Evolutionary conservation across 2,888 invertebrate species (phyloP).

Genomic region (Zaprionus lineosus): DNA sequence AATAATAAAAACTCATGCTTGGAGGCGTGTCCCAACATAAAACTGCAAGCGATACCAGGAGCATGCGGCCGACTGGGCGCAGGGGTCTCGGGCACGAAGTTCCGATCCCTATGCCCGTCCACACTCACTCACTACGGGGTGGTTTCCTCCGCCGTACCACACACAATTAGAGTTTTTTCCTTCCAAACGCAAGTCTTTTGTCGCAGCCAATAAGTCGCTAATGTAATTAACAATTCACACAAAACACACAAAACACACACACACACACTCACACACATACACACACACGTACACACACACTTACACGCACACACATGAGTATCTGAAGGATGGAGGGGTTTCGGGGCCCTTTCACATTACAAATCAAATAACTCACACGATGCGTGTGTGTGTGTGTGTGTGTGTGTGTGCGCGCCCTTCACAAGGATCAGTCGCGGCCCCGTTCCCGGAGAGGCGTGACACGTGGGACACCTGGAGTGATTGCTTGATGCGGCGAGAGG

Average conservation of each 20-base stretch:
- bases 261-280: slow-evolving; percentile 10
- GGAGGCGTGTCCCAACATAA: slow-evolving; percentile 80
- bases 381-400: too few species aligned
- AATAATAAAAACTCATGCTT: slow-evolving; percentile 77
- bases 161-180: slow-evolving; percentile 51
- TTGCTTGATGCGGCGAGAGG: slow-evolving; percentile 61
- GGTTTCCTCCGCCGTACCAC: slow-evolving; percentile 30
- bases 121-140: slow-evolving; percentile 45
- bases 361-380: slow-evolving; percentile 78
- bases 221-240: slow-evolving; percentile 75
- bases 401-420: slow-evolving; percentile 35
- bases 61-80: too few species aligned
- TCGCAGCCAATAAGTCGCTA: slow-evolving; percentile 72
- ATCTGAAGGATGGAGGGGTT: slow-evolving; percentile 7
- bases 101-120: too few species aligned
- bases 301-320: slow-evolving; percentile 13
- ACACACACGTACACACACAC: slow-evolving; percentile 13
- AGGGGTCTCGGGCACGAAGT: too few species aligned
- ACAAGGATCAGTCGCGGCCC: slow-evolving; percentile 6
- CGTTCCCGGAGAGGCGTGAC: slow-evolving; percentile 75
- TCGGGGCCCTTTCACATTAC: slow-evolving; percentile 34
- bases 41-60: slow-evolving; percentile 66
- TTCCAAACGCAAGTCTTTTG: slow-evolving; percentile 68
- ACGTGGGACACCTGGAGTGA: slow-evolving; percentile 82
- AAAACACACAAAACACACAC: too few species aligned